phyloP scores from a whole-genome alignment of 2,113 vertebrate genomes.

The Lycaon pictus region DNA sequence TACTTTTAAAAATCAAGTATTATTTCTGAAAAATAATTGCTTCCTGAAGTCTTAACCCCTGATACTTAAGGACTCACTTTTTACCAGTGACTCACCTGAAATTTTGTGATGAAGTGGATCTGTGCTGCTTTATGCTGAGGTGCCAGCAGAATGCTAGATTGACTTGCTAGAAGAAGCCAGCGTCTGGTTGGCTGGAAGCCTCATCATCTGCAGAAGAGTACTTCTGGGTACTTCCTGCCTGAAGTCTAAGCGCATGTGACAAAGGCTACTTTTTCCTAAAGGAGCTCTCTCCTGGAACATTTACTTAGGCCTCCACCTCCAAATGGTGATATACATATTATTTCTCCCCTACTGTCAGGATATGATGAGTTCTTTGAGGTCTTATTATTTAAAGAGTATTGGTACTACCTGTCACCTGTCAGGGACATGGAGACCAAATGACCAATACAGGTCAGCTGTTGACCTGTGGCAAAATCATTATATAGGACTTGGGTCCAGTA shows the following conservation, averaged over 20 bases:
- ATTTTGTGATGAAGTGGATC: background rate
- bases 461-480: background rate
- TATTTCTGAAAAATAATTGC: constrained; percentile 37
- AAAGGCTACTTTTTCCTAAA: background rate
- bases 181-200: background rate
- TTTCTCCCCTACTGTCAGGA: background rate
- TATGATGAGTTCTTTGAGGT: background rate
- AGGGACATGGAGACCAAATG: background rate
- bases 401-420: background rate
- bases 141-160: background rate
- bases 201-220: background rate
- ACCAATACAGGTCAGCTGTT: background rate
- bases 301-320: background rate
- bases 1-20: constrained; percentile 55
- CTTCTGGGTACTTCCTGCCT: background rate
- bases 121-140: background rate
- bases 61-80: background rate
- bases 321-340: background rate
- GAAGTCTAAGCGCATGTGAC: background rate
- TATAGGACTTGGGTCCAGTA: background rate
- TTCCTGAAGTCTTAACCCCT: constrained; percentile 39
- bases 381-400: background rate
- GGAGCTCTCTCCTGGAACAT: background rate
- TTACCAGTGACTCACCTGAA: background rate
- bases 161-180: background rate